phyloP scores from a whole-genome alignment of 1,140 invertebrate species.

The Panagrolaimus sp. region DNA sequence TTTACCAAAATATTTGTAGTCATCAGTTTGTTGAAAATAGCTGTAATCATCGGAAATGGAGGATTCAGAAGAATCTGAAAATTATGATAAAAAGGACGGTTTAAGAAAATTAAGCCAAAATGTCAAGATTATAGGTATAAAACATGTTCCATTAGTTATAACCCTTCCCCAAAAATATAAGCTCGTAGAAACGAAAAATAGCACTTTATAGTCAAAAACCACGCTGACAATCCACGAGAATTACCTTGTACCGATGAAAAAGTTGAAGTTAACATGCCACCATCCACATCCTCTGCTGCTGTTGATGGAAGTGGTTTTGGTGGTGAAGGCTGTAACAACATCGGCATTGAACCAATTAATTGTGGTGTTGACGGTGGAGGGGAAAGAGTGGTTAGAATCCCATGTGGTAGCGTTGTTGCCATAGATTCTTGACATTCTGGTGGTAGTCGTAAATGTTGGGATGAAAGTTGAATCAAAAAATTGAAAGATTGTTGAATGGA shows the following conservation, averaged over 20 bases:
- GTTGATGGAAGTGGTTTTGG: not conserved
- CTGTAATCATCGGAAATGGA: not conserved
- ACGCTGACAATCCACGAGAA: no score
- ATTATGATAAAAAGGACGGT: not conserved
- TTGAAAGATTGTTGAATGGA: not conserved
- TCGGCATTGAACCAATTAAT: no score
- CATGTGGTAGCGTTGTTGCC: not conserved
- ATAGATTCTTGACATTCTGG: not conserved
- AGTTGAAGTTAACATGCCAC: not conserved
- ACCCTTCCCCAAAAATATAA: no score
- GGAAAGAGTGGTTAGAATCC: not conserved
- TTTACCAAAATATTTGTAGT: conserved; percentile 13
- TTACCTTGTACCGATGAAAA: no score
- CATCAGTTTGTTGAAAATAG: conserved; percentile 13
- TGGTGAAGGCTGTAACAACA: not conserved
- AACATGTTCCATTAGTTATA: no score
- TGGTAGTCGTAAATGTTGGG: not conserved
- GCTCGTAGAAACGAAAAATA: no score
- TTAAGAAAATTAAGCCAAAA: no score
- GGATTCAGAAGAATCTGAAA: not conserved
- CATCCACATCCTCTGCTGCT: no score
- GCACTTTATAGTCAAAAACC: no score
- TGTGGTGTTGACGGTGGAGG: not conserved
- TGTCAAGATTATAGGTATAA: no score
- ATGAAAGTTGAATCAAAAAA: not conserved